Conservation (phyloP, 2,797 vertebrate genomes). For the Novumbra hubbsi region DNA sequence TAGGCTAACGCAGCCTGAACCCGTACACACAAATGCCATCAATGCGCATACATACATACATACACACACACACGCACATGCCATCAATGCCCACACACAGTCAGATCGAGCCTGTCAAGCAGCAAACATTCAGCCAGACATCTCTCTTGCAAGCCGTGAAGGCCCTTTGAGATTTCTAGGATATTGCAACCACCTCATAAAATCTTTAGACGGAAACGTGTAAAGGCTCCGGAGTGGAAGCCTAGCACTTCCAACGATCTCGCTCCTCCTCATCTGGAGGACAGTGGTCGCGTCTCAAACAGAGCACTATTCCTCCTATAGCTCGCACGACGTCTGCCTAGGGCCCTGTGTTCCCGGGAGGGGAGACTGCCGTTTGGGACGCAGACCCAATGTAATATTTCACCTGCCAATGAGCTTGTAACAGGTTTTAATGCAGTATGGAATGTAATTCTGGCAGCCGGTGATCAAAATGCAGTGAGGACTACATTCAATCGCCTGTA, state of each 20-base stretch:
- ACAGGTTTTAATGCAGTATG: neutral
- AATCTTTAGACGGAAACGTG: slow-evolving; percentile 62
- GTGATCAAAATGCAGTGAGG: neutral
- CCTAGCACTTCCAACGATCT: slow-evolving; percentile 45
- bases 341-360: neutral
- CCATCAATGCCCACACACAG: slow-evolving; percentile 64
- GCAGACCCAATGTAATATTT: neutral
- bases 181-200: slow-evolving; percentile 61
- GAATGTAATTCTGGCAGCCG: neutral
- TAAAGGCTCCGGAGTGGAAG: slow-evolving; percentile 36
- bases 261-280: slow-evolving; percentile 34
- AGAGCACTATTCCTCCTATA: too few relatives aligned
- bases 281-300: slow-evolving; percentile 5
- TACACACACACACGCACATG: slow-evolving; percentile 44
- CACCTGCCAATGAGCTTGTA: neutral
- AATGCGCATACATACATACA: slow-evolving; percentile 51
- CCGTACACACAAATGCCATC: slow-evolving; percentile 76
- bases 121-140: slow-evolving; percentile 45
- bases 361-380: neutral
- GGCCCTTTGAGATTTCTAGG: slow-evolving; percentile 59
- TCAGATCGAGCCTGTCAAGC: slow-evolving; percentile 59
- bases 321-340: neutral
- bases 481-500: too few relatives aligned
- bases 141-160: slow-evolving; percentile 51
- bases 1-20: slow-evolving; percentile 71